phyloP scores from a whole-genome alignment of 2,113 vertebrate genomes.

The Entomyzon cyanotis region DNA sequence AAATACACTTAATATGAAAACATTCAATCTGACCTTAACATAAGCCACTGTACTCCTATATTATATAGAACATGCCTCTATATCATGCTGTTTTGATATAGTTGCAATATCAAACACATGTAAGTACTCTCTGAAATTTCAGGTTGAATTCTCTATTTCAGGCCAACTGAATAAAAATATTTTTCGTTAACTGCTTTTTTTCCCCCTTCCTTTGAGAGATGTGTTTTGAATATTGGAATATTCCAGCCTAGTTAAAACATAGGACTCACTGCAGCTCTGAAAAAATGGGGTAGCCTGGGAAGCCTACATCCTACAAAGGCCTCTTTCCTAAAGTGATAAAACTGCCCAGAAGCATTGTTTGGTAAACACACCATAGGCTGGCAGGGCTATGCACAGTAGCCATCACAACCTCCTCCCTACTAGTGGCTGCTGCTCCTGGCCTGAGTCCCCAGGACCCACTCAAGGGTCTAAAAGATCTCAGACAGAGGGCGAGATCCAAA shows the following conservation, averaged over 20 bases:
- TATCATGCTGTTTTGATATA: not conserved
- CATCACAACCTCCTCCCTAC: fast-evolving
- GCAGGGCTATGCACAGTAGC: fast-evolving
- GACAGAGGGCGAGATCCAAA: not conserved
- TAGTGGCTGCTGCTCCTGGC: not conserved
- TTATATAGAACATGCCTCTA: not conserved
- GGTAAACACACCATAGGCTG: not conserved
- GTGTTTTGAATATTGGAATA: not conserved
- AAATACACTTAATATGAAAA: not conserved
- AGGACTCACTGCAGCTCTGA: not conserved
- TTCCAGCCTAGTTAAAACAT: not conserved
- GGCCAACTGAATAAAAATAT: not conserved
- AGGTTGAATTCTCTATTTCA: not conserved
- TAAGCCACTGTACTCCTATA: not conserved
- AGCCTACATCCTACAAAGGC: not conserved
- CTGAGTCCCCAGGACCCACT: not conserved
- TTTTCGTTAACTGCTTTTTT: not conserved
- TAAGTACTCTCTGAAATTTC: not conserved
- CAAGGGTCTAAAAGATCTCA: not conserved
- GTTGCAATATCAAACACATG: not conserved
- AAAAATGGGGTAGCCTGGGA: not conserved
- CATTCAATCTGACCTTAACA: not conserved
- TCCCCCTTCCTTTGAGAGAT: not conserved
- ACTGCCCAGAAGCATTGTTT: not conserved
- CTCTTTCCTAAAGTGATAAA: not conserved